These are phyloP conservation scores for Saccopteryx bilineata DNA, from an alignment of 2,113 vertebrate genomes.

Conservation along the genomic window DNA sequence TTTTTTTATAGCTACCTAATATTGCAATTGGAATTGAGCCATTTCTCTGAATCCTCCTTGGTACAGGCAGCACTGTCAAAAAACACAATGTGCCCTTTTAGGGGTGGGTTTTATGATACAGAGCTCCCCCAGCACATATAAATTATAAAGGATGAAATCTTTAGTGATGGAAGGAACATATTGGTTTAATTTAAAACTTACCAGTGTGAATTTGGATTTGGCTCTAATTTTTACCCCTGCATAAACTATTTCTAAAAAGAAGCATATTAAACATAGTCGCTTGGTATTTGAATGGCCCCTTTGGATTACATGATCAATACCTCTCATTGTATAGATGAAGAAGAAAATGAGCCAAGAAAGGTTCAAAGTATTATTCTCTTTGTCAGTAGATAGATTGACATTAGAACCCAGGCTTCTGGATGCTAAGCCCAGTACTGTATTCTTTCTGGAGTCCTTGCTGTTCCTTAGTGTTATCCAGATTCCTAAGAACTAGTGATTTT, in stretches of 20 bases:
- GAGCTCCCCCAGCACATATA: not conserved
- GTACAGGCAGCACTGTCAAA: not conserved
- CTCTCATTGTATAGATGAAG: not conserved
- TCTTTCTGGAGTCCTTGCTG: conserved; percentile 43
- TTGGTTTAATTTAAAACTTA: not conserved
- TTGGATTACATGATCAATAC: not conserved
- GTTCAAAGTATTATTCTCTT: not conserved
- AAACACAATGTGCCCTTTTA: not conserved
- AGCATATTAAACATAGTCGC: not conserved
- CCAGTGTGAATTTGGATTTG: not conserved
- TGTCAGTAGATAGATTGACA: not conserved
- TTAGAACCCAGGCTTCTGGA: conserved; percentile 69
- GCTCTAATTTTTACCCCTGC: not conserved
- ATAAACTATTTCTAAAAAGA: not conserved
- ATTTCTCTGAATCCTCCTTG: not conserved
- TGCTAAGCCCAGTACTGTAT: not conserved
- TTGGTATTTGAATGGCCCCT: not conserved
- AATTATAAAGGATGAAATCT: not conserved
- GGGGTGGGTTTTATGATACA: not conserved
- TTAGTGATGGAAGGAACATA: not conserved
- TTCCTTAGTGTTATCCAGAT: not conserved
- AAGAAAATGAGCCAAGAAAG: not conserved
- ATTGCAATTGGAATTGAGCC: not conserved
- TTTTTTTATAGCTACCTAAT: not conserved
- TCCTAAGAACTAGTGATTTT: conserved; percentile 21